Base-by-base conservation (phyloP, 2,888 invertebrate species). In the Steinernema hermaphroditum region DNA sequence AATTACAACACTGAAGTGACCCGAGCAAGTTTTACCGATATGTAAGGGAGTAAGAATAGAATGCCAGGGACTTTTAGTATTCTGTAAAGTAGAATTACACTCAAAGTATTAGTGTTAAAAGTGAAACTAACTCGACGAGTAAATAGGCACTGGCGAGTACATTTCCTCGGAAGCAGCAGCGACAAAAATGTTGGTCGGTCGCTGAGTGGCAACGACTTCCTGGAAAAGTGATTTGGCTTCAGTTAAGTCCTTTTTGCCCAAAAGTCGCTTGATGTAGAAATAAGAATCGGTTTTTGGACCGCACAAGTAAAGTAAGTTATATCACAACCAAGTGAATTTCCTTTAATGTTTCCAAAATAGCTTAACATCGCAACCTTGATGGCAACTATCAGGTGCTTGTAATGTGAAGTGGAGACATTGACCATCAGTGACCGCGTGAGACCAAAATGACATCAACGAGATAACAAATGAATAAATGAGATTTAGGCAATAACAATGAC, bases 1-100 rank as follows among this genome's bases (percentile, higher is more conserved):
- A 14, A 62, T 22, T 62, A 32, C 62, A 62, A 62, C 29, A 62
- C 14, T 32, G 62, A 62, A 1, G 29, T 62, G 27, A 62, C 62
- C 62, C 62, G 62, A 62, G 62, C 62, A 32, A 16, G 1, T 32
- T 62, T 62, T 62, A 62, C 62, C 62, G 62, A 62, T 62, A 22
- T 62, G 27, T 6, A 16, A 27, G 32, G 62, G 62, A 4, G 62
- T 32, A 32, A 32, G 27, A 62, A 27, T 32, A 62, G 62, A 32
- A 62, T 62, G 32, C 62, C 19, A 29, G 32, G 62, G 62, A 1
- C 14, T 12, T 2, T n/a, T 62, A 62, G 32, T 19, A 19, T 46
- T 62, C 32, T 62, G 54, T 6, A 54, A 54, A 22, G 27, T 8
- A 54, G 22, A 8, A 54, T 54, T 54, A 54, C 8, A n/a, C 29